Base-by-base conservation (phyloP, 2,113 vertebrate species). In the Tenebrosternarchus preto region DNA sequence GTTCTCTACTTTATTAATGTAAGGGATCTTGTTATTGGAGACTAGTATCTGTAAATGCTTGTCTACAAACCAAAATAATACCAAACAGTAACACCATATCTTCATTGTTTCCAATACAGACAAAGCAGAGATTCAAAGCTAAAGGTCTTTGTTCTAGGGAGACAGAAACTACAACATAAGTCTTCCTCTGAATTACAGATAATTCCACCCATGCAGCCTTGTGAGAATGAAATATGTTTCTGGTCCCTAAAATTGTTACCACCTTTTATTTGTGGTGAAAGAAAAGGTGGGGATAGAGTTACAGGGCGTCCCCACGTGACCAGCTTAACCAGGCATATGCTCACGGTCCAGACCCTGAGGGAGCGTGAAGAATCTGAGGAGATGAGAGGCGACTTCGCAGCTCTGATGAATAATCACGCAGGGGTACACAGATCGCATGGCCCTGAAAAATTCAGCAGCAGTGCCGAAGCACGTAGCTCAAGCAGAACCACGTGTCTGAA, bases 391-490 rank as follows among this genome's bases (percentile, higher is more conserved):
- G 33, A 59, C 12, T 16, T 57, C 22, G 17, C 39, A 66, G 71
- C 31, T 29, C 68, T 71, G 87, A 88, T 90, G 84, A 90, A 90
- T 86, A 90, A 89, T 88, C 85, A 82, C 85, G 73, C 76, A 88
- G 86, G 76, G 46, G 69, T 20, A 77, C 82, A 80, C 66, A 71
- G 84, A 90, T 93, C 89, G 81, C 87, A 90, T 91, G 82, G 67
- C 91, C 82, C 73, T 92, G 80, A 92, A 92, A 92, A 88, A 93
- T 92, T 93, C 85, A 91, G 84, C 86, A 91, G 77, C 80, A 86
- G 74, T 15, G 82, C 88, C 88, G 83, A 61, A 67, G 77, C 63
- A 56, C 43, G 39, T 29, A 81, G 71, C 75, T 78, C 46, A 74
- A 12, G 46, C 59, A 76, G 15, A 8, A 67, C n/a, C 70, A 50